Evolutionary conservation across 2,797 vertebrate genomes (phyloP), one percentile per base, ranked within the genome.

Genomic region (Cossypha polioptera): DNA sequence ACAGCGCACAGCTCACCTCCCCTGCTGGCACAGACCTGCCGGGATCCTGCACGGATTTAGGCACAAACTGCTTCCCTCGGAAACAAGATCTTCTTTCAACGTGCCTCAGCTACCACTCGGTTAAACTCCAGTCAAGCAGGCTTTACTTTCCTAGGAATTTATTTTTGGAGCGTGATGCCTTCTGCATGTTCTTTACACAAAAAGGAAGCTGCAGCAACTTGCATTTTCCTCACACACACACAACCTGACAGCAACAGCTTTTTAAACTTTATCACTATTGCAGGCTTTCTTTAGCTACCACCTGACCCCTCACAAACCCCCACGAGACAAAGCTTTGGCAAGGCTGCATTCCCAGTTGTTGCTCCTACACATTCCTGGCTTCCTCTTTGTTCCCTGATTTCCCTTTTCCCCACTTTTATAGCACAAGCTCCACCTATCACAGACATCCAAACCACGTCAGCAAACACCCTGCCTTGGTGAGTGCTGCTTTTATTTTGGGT

Each of bases 41-140:
- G 42, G 5, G 5, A 1, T 35, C 5, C 3, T 0, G 8, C 54
- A 2, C 42, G 7, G 15, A 17, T 24, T 33, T 11, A 18, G 0
- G 11, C 38, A 43, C 38, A 9, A 20, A 9, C 4, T 5, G 14
- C 35, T 55, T 54, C 51, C 26, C 55, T n/a, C 36, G 57, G 65
- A 50, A 86, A 31, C 38, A 17, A 21, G 10, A 10, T 7, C 38
- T 19, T 42, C 29, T 10, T 21, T 4, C 65, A 16, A 2, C 0
- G 1, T 3, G 16, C 20, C 33, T 21, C 24, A 18, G 29, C 4
- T 16, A 21, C 10, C 51, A 9, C n/a, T 7, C 54, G 8, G 33
- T 11, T 26, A 16, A 72, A 69, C 35, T 18, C 15, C 57, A n/a
- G 19, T 2, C 54, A 25, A 22, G 36, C 42, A 53, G 50, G 16